These are phyloP conservation scores for Drosophila ochracea DNA, from an alignment of 2,888 invertebrate species.

Conservation along the genomic window DNA sequence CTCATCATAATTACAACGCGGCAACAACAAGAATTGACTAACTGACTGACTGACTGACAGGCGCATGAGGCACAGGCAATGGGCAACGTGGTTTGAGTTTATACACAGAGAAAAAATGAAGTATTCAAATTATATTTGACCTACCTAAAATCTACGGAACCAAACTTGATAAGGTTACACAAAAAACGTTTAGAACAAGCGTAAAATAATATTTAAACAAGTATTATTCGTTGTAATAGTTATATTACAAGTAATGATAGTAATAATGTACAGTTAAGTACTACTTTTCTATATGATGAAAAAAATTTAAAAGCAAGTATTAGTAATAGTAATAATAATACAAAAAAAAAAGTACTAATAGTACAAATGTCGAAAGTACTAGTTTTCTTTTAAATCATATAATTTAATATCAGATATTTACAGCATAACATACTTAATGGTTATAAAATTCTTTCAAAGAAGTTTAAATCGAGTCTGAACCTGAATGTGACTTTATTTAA, in stretches of 20 bases:
- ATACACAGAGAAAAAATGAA: slow-evolving; percentile 4
- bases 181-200: too few species aligned
- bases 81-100: slow-evolving; percentile 24
- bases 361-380: neutral
- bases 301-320: neutral
- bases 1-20: slow-evolving; percentile 79
- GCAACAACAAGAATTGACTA: slow-evolving; percentile 30
- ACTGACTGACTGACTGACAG: slow-evolving; percentile 54
- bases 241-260: neutral
- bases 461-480: neutral
- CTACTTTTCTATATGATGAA: neutral
- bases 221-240: neutral
- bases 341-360: too few species aligned
- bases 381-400: neutral
- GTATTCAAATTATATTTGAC: neutral
- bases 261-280: neutral
- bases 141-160: neutral
- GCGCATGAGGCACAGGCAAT: slow-evolving; percentile 41
- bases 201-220: neutral
- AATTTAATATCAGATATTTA: neutral
- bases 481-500: neutral
- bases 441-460: neutral
- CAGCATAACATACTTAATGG: neutral
- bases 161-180: neutral
- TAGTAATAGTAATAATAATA: neutral